Base-by-base conservation (phyloP, 2,797 vertebrate species). In the Rhinoraja longicauda region DNA sequence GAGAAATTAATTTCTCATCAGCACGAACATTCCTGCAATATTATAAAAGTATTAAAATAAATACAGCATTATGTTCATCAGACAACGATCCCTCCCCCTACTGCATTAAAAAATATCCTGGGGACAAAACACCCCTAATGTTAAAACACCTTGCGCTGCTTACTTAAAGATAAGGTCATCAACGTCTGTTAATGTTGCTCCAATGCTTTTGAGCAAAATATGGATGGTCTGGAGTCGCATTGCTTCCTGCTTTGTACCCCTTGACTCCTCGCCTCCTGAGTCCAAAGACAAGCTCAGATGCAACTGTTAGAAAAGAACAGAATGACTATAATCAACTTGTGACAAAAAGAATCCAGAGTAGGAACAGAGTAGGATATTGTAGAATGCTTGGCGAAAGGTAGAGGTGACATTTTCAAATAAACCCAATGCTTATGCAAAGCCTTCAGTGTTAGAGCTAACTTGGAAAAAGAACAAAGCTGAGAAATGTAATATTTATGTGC, bases 111-210 rank as follows among this genome's bases (percentile, higher is more conserved):
- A 86, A 1, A 57, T n/a, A 4, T 7, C 10, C 39, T 45, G 13
- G 36, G 17, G 91, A 75, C 57, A 93, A 1, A 93, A 17, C 57
- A 93, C 19, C 15, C 21, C 57, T 59, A 32, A 1, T 39, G 15
- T 84, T 53, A 73, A n/a, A 75, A 26, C 26, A 92, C 24, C 39
- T 15, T 53, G 29, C 19, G 24, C 15, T 0, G 1, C 97, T 98
- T 95, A 99, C 99, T 99, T 99, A 95, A 99, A 99, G 95, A 99
- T 96, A 86, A 99, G 96, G 94, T 99, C 98, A 32, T 99, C 98
- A 6, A 99, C 98, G 0, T 99, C 98, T 0, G 98, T 99, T 88
- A 99, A 96, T 0, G 99, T 98, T 39, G 99, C 99, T 21, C 99
- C 99, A 45, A 99, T 98, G 94, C 99, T 99, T 95, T 98, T 98